phyloP scores from a whole-genome alignment of 2,888 invertebrate species.

The Drosophila atripex region DNA sequence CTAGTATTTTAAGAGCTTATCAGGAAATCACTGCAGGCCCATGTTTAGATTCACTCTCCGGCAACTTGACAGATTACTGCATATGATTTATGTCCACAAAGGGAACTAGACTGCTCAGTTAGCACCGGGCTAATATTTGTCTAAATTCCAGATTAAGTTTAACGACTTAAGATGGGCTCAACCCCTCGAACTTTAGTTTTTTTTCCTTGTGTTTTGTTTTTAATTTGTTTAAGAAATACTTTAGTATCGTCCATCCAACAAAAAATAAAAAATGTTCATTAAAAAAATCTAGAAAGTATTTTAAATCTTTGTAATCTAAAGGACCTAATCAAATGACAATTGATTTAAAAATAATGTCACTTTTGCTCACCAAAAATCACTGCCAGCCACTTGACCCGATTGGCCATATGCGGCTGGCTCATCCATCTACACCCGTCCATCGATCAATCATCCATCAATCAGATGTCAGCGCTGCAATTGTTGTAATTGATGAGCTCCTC shows the following conservation, averaged over 20 bases:
- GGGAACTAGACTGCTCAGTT: slow-evolving; percentile 18
- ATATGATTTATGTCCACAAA: slow-evolving; percentile 55
- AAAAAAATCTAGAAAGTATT: too few relatives aligned
- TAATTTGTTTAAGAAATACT: too few relatives aligned
- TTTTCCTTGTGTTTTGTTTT: too few relatives aligned
- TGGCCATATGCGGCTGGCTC: slow-evolving; percentile 25
- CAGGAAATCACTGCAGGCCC: slow-evolving; percentile 50
- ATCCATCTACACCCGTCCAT: slow-evolving; percentile 30
- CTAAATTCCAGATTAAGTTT: slow-evolving; percentile 22
- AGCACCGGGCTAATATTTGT: slow-evolving; percentile 38
- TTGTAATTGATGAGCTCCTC: slow-evolving; percentile 48
- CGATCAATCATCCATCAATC: slow-evolving; percentile 53
- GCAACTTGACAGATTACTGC: slow-evolving; percentile 50
- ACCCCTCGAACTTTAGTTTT: background rate
- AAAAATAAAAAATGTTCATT: too few relatives aligned
- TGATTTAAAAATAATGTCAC: background rate
- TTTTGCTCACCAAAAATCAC: slow-evolving; percentile 1
- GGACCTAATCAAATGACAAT: slow-evolving; percentile 4
- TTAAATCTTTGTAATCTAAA: slow-evolving; percentile 16
- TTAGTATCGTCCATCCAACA: too few relatives aligned
- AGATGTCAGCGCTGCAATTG: slow-evolving; percentile 41
- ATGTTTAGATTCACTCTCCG: slow-evolving; percentile 27
- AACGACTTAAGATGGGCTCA: slow-evolving; percentile 23
- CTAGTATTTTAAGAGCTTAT: slow-evolving; percentile 50
- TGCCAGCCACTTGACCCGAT: slow-evolving; percentile 28